These are phyloP conservation scores for Atherinosoma microstoma DNA, from an alignment of 2,797 vertebrate species.

Conservation along the genomic window DNA sequence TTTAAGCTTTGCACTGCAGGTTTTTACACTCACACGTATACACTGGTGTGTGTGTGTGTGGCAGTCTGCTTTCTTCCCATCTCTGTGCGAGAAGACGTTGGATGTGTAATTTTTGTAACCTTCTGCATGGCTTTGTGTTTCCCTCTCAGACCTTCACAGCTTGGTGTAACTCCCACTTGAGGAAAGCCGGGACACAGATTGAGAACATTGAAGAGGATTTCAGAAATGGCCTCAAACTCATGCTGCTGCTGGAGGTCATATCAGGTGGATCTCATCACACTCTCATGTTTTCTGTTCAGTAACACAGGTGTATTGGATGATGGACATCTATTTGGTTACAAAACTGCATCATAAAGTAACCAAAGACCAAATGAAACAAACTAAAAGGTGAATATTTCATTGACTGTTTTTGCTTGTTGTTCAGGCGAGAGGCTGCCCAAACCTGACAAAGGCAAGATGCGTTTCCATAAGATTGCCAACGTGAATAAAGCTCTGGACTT, in stretches of 20 bases:
- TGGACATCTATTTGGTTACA: neutral
- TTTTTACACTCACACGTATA: neutral
- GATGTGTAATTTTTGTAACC: conserved; percentile 15
- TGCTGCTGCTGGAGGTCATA: conserved; percentile 94
- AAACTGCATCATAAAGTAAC: neutral
- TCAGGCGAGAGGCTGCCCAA: conserved; percentile 91
- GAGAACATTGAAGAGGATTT: conserved; percentile 94
- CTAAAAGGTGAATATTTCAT: neutral
- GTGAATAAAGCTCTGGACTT: conserved; percentile 94
- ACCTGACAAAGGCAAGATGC: conserved; percentile 95
- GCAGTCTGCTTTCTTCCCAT: neutral
- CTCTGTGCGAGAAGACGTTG: neutral
- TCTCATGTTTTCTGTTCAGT: neutral
- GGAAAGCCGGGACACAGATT: conserved; percentile 93
- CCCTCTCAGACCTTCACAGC: conserved; percentile 89
- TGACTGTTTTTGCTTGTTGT: neutral
- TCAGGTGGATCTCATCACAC: conserved; percentile 78
- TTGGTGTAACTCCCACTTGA: conserved; percentile 94
- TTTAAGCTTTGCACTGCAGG: conserved; percentile 16
- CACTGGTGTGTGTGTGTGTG: neutral
- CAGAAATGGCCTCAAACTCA: conserved; percentile 92
- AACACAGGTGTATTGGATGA: neutral
- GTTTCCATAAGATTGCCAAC: conserved; percentile 94
- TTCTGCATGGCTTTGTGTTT: neutral
- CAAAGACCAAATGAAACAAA: neutral